Evolutionary conservation across 2,888 invertebrate species (phyloP), one percentile per base, ranked within the genome.

Genomic region (Drosophila koepferae): DNA sequence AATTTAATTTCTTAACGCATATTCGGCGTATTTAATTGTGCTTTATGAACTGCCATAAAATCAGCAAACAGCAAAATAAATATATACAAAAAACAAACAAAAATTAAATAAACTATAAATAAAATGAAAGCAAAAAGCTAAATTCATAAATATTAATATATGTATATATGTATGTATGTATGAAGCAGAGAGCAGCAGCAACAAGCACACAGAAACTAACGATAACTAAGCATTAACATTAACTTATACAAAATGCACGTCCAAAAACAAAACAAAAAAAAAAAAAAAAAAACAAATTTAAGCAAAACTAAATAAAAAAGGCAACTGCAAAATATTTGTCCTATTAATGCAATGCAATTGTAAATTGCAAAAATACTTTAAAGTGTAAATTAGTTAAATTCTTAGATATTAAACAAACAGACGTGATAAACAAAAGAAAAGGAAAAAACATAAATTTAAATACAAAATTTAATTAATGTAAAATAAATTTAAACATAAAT

Each of bases 11-110:
- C 80, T 68, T 72, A 53, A 70, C 87, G 85, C 77, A 76, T 87
- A 74, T 83, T 87, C 73, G 80, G 71, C 82, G 74, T 87, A 80
- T 90, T 89, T 82, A 81, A 82, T 86, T 77, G 81, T 88, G 81
- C 81, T 91, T 89, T 89, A 90, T 86, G 86, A 90, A 88, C 89
- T 91, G 90, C 89, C 91, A 90, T 90, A 91, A 86, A 89, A 82
- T 63, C 68, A 79, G 67, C 59, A 59, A 73, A 49, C 49, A 31
- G 5, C 48, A 74, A 70, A 38, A 36, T 12, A 54, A n/a, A 18
- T 49, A 67, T 23, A 55, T 51, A 67, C n/a, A 61, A 58, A 51
- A 51, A 59, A 48, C 28, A 31, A 41, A 55, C 41, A 31, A 6
- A 41, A 38, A 61, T 18, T 66, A 72, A 71, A 74, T 54, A 41